Evolutionary conservation across 2,113 vertebrate species (phyloP), one percentile per base, ranked within the genome.

Genomic region (Ceuthmochares aereus): DNA sequence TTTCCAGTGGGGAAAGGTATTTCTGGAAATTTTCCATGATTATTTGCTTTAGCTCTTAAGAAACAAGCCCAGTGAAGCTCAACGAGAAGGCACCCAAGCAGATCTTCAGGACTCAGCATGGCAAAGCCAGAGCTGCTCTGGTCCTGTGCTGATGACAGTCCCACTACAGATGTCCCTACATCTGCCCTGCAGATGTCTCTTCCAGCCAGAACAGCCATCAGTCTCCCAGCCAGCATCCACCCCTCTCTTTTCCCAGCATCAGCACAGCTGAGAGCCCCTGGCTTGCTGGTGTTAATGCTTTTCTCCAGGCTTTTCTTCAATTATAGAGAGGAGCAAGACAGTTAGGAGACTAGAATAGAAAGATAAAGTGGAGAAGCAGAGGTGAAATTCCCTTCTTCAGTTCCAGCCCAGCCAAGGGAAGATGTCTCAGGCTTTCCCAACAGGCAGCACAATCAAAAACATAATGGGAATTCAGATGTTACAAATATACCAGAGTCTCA

Each of bases 401-500:
- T 29, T 84, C 37, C 43, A 36, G 54, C 64, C 86, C 49, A 80
- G 82, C 55, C 59, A 55, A 51, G 52, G 82, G 52, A 90, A 77
- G 58, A 73, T 68, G 75, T 74, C 36, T 30, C 34, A 56, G 89
- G 51, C n/a, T 66, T 36, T 83, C 87, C 30, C 85, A 43, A 51
- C 0, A 0, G 83, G 94, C 1, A 5, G 74, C 29, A 62, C 76
- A 82, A 70, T 49, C 78, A 69, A 15, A 93, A 91, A 19, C 80
- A 74, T 62, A 89, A 90, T 13, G 34, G 55, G 51, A 73, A 94
- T 83, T 91, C 78, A 86, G 47, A 89, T 86, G 70, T 29, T 84
- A 68, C 91, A 90, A 86, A 94, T 84, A 81, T 68, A 90, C 95
- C 87, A 89, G 93, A 87, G 78, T 47, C 68, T 85, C 84, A 32